Conservation (phyloP, 2,888 invertebrate species). For the Andricus curvator region DNA sequence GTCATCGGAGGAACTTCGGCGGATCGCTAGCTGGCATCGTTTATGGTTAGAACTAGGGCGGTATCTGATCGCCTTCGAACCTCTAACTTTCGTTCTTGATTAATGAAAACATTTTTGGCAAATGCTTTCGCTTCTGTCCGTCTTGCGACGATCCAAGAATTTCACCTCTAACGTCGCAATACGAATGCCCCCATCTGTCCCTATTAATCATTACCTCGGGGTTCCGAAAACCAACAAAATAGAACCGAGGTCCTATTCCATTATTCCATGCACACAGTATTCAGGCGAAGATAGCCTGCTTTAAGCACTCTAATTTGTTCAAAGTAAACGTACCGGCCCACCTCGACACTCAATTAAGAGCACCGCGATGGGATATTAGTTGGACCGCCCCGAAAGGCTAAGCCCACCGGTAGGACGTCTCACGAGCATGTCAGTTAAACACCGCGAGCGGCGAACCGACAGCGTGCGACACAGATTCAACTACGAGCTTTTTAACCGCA, state of each 20-base stretch:
- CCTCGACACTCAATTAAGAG: slow-evolving; percentile 78
- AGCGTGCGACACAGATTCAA: slow-evolving; percentile 80
- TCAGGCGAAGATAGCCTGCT: slow-evolving; percentile 80
- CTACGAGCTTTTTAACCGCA: slow-evolving; percentile 84
- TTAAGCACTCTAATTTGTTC: slow-evolving; percentile 85
- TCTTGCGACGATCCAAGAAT: too few relatives aligned
- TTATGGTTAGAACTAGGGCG: slow-evolving; percentile 80
- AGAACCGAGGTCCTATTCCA: slow-evolving; percentile 78
- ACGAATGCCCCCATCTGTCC: too few relatives aligned
- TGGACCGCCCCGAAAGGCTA: too few relatives aligned
- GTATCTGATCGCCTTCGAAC: slow-evolving; percentile 85
- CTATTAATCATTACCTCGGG: too few relatives aligned
- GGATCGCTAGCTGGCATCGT: too few relatives aligned
- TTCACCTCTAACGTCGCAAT: too few relatives aligned
- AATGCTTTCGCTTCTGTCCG: too few relatives aligned
- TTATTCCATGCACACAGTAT: slow-evolving; percentile 83
- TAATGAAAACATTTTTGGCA: too few relatives aligned
- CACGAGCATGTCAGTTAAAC: slow-evolving; percentile 63
- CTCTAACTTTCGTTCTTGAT: slow-evolving; percentile 74
- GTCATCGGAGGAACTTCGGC: too few relatives aligned
- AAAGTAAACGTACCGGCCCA: slow-evolving; percentile 82
- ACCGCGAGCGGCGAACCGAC: slow-evolving; percentile 79
- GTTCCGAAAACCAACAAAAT: too few relatives aligned
- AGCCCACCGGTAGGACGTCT: slow-evolving; percentile 44
- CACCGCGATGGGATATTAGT: slow-evolving; percentile 72